A percentile compares a stretch with the other conserved stretches of the same genome.
phyloP scores from a whole-genome alignment of 2,113 vertebrate genomes.

The Mirza zaza region DNA sequence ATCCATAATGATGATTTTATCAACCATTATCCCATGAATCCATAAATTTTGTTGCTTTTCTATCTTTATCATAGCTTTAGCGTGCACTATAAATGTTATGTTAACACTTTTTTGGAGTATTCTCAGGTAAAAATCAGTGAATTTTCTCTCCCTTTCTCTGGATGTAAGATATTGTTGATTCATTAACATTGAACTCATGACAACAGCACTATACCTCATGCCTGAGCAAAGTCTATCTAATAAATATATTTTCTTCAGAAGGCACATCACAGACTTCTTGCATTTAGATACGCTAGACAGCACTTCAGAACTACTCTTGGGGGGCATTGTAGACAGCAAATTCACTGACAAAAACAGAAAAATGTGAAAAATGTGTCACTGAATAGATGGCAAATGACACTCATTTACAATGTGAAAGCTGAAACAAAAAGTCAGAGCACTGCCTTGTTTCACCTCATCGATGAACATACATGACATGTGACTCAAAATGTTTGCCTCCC shows the following conservation, averaged over 20 bases:
- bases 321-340: neutral
- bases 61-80: neutral
- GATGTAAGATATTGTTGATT: neutral
- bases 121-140: neutral
- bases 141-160: neutral
- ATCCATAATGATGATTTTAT: neutral
- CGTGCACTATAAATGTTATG: neutral
- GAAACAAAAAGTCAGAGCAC: neutral
- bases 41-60: neutral
- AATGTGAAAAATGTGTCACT: neutral
- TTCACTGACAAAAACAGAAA: neutral
- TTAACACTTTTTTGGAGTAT: neutral
- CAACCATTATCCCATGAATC: neutral
- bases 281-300: neutral
- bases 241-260: neutral
- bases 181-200: neutral
- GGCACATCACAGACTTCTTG: neutral
- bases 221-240: neutral
- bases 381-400: neutral
- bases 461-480: fast-evolving
- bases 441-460: neutral
- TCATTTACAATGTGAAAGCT: neutral
- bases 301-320: neutral
- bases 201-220: neutral
- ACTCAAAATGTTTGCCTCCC: neutral